Conservation (phyloP, 2,113 vertebrate species). For the Gymnorhina tibicen region DNA sequence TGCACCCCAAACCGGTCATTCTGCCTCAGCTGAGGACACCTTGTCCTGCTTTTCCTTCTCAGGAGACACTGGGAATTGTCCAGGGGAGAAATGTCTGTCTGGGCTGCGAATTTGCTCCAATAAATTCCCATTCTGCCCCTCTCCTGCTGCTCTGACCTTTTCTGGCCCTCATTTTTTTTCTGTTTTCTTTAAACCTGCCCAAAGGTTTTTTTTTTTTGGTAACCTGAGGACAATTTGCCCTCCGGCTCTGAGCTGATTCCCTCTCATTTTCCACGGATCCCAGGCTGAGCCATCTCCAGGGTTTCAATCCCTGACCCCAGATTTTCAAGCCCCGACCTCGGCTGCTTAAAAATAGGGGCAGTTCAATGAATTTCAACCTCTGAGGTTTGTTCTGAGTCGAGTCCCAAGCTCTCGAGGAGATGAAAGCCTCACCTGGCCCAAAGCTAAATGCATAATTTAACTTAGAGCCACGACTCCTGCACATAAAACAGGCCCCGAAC, state of each 20-base stretch:
- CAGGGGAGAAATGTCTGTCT: neutral
- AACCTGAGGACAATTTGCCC: neutral
- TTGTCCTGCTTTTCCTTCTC: neutral
- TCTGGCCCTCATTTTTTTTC: neutral
- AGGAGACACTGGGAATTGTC: neutral
- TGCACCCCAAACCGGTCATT: fast-evolving
- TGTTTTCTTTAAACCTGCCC: neutral
- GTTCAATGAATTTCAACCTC: neutral
- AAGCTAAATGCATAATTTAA: neutral
- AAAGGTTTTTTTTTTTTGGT: neutral
- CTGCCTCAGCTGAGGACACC: neutral
- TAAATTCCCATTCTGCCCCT: neutral
- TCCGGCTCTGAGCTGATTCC: neutral
- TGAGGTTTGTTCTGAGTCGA: neutral
- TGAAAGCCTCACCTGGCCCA: neutral
- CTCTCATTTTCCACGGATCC: neutral
- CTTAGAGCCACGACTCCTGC: neutral
- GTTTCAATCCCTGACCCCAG: neutral
- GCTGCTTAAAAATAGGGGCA: neutral
- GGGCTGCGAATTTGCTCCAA: neutral
- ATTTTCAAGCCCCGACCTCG: neutral
- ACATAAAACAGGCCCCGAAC: neutral
- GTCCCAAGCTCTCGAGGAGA: neutral
- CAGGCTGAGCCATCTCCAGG: neutral
- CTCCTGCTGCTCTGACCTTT: neutral